A percentile compares a stretch with the other conserved stretches of the same genome.
phyloP scores from a whole-genome alignment of 2,113 vertebrate species.

The Xiphophorus hellerii region DNA sequence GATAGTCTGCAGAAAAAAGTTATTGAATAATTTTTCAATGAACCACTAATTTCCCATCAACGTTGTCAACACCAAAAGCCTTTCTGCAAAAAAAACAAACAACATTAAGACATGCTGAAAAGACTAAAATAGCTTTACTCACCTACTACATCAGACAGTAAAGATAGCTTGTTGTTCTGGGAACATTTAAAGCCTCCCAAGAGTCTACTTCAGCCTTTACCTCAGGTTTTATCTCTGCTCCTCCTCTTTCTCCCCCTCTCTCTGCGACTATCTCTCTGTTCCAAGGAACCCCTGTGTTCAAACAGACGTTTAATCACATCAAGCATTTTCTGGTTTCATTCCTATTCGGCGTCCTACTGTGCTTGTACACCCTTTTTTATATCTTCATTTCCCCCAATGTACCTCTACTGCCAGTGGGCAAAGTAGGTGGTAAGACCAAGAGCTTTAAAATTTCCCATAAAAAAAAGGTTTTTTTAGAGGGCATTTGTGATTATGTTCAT shows the following conservation, averaged over 20 bases:
- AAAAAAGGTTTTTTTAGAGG: no score
- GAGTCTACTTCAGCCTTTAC: slow-evolving; percentile 3
- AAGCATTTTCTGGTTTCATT: slow-evolving; percentile 44
- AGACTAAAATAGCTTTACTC: slow-evolving; percentile 2
- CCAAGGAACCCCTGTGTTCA: slow-evolving; percentile 54
- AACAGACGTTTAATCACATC: slow-evolving; percentile 68
- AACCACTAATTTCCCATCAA: neutral
- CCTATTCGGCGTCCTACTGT: slow-evolving; percentile 29
- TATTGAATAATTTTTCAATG: neutral
- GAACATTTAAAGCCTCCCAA: slow-evolving; percentile 27
- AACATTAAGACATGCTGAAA: neutral
- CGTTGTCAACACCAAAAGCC: neutral
- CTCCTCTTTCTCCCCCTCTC: slow-evolving; percentile 16
- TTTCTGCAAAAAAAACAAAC: neutral
- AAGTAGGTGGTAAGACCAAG: neutral
- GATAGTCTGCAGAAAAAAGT: neutral
- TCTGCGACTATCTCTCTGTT: slow-evolving; percentile 19
- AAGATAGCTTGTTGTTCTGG: slow-evolving; percentile 5
- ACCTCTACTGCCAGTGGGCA: neutral
- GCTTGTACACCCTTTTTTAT: neutral
- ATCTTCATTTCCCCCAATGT: slow-evolving; percentile 5
- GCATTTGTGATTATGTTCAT: no score
- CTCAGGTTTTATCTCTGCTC: slow-evolving; percentile 25
- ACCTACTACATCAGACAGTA: slow-evolving; percentile 36
- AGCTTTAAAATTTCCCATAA: neutral